Base-by-base conservation (phyloP, 2,113 vertebrate genomes). In the Burhinus oedicnemus region DNA sequence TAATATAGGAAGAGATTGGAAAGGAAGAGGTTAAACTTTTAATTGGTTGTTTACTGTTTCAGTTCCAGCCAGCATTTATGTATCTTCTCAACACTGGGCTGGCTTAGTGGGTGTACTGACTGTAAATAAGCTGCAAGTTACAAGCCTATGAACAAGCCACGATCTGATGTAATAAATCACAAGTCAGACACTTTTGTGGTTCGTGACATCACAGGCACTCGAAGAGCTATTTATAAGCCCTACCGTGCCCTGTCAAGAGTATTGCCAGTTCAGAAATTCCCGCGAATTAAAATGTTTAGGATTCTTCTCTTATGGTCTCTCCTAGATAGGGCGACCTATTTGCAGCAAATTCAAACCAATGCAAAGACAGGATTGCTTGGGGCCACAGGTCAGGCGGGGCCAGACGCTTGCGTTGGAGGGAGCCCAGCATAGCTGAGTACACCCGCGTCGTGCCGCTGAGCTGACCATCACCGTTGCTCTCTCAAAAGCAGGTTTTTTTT, bases 1-100 rank as follows among this genome's bases (percentile, higher is more conserved):
- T 83, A 52, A 82, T 3, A 9, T 1, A 83, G 49, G 66, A 72
- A 61, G 54, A 95, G 57, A 77, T 22, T 45, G 45, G 87, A 89
- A 77, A 93, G n/a, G 54, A 91, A 58, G 84, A 95, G 60, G 91
- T 95, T 96, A 95, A 95, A 79, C 40, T 91, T 97, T 94, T 96
- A 95, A 94, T 83, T 78, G 62, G 75, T 64, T 97, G 92, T 96
- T 95, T 96, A 94, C 49, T 75, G n/a, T 90, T 95, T 90, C 89
- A 68, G 4, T 86, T 90, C 47, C 87, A 91, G 68, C 51, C 89
- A 94, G 45, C 75, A 77, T 86, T 95, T 93, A 54, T 66, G 10
- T 88, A 57, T 94, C 87, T 80, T 60, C 71, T 90, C 78, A 85
- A 94, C 79, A 89, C 25, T 40, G 64, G n/a, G 49, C 69, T 6